Evolutionary conservation across 2,888 invertebrate species (phyloP), one percentile per base, ranked within the genome.

Genomic region (Malacosoma neustria): DNA sequence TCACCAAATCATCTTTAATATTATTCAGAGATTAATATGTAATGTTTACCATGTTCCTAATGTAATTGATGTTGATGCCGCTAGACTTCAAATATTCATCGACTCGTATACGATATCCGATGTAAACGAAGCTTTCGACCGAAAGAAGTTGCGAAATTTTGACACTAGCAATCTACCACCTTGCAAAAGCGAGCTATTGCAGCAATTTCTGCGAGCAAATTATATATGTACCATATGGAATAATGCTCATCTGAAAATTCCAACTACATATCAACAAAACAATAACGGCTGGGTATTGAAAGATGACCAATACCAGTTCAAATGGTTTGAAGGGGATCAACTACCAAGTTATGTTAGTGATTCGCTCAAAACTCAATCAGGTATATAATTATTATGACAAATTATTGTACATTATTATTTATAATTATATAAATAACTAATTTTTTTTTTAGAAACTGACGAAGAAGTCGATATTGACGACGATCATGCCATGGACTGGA

Each of bases 261-360:
- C 47, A 38, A 46, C 45, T 11, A 34, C 29, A 14, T 42, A 38
- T 39, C 9, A 41, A 39, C 46, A 45, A 4, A 46, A 41, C 7
- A 49, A 50, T 47, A 49, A 50, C 39, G 52, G 52, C n/a, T 52
- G 52, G 51, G 33, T 39, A 11, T 14, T 48, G 4, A 30, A 51
- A 46, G 32, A 46, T 45, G 32, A 46, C 29, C 33, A 50, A 32
- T 53, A 53, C 37, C 40, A 46, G 34, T 51, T 48, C 40, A 40
- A 51, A 42, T 50, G 49, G 49, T 50, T 48, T 32, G 43, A 46
- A 41, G 45, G 48, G 5, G 46, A 53, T 45, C 48, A 49, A 34
- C 29, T 49, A 34, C 48, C 49, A 34, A 44, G 37, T 45, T 48
- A 13, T 33, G 45, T 42, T 32, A 48, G 46, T 9, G 49, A 48